A percentile compares a stretch with the other conserved stretches of the same genome.
Conservation (phyloP, 2,888 invertebrate species). For the Diarsia dahlii region DNA sequence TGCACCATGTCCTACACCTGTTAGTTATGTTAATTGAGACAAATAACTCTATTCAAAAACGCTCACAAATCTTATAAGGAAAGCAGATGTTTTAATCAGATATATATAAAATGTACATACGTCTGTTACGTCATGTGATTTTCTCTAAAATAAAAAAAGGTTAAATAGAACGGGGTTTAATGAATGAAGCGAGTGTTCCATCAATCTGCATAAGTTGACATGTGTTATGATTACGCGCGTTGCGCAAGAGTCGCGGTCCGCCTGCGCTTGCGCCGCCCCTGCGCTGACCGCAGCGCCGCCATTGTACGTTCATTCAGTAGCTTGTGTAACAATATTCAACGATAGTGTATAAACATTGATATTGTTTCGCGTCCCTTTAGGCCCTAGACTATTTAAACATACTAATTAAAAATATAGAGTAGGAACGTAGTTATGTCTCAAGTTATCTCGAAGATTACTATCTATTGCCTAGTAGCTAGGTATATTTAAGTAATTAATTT, state of each 20-base stretch:
- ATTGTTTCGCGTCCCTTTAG: not conserved
- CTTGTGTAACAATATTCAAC: constrained; percentile 45
- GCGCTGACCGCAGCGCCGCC: constrained; percentile 49
- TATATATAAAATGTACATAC: too few species aligned
- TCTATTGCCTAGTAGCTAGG: constrained; percentile 24
- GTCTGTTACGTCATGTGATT: constrained; percentile 35
- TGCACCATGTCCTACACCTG: not conserved
- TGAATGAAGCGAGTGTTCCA: constrained; percentile 54
- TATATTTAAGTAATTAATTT: constrained; percentile 37
- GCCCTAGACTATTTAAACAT: not conserved
- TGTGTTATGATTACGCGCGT: constrained; percentile 53
- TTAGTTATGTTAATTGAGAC: constrained; percentile 34
- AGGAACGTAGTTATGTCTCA: not conserved
- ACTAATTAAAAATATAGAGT: not conserved
- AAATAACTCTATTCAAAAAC: constrained; percentile 7
- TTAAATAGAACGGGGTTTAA: constrained; percentile 33
- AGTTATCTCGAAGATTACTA: constrained; percentile 3
- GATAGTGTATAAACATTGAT: constrained; percentile 9
- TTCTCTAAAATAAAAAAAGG: constrained; percentile 30
- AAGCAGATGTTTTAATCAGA: constrained; percentile 37
- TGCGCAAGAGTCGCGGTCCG: constrained; percentile 58
- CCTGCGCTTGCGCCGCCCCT: constrained; percentile 41
- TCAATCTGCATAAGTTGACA: constrained; percentile 61
- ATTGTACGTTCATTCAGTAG: constrained; percentile 67
- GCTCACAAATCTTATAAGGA: constrained; percentile 30